Evolutionary conservation across 2,113 vertebrate species (phyloP), one percentile per base, ranked within the genome.

Genomic region (Panurus biarmicus): DNA sequence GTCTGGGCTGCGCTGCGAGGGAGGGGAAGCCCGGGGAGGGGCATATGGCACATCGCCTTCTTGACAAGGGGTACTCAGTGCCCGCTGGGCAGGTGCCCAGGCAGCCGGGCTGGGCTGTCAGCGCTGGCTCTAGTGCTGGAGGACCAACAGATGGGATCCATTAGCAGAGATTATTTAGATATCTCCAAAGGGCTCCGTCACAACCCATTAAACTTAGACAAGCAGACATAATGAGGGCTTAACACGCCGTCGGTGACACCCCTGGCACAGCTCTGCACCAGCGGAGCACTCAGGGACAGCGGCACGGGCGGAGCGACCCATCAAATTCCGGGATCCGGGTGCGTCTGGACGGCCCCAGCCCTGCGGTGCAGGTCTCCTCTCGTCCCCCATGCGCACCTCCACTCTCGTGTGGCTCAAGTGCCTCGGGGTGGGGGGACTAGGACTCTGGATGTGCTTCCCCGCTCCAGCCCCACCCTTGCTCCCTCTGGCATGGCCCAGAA

Each of bases 101-200:
- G 60, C 94, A 89, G 87, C 67, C 19, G 42, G 77, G 47, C 50
- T 1, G 7, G 40, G 74, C 62, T 71, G 54, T 17, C 1, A 0
- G 42, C 1, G 0, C 45, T 4, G 5, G 40, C 66, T 85, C 9
- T 7, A 20, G 23, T 23, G 54, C 42, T 53, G 0, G 1, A 42
- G 66, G 25, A 74, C 35, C 81, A 90, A 86, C 95, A 95, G 93
- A 91, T 95, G 94, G 93, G 91, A 95, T 93, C 89, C 67, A 93
- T 96, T 94, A 96, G 85, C 47, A 42, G 87, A 65, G 71, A 80
- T 95, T 91, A 87, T 95, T 95, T 85, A 87, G 89, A 60, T 87
- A 91, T 87, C 93, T 95, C 91, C 78, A 48, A 89, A 93, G 78
- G 81, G 51, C 74, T 94, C 85, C 0, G 14, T 93, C 94, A 94